Evolutionary conservation across 1,140 invertebrate species (phyloP).

Genomic region (Chrysoperla carnea): DNA sequence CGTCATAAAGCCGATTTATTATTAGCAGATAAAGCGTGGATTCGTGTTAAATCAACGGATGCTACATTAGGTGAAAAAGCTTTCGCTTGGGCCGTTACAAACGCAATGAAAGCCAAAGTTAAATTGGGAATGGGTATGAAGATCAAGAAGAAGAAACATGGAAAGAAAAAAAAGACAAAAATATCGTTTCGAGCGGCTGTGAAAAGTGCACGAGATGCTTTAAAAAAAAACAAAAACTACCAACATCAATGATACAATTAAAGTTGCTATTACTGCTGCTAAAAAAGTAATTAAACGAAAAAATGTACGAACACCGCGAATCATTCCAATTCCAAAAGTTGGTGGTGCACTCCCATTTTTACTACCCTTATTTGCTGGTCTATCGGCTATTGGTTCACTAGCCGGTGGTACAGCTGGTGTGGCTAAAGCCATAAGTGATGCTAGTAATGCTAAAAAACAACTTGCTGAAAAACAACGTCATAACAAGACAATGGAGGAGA

Average conservation of each 20-base stretch:
- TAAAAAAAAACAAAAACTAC: conserved; percentile 2
- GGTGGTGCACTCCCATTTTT: conserved; percentile 17
- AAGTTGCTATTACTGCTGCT: conserved; percentile 5
- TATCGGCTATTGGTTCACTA: conserved; percentile 18
- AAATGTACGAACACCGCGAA: conserved; percentile 10
- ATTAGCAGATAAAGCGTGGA: too few species aligned
- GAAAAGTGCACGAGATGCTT: not conserved
- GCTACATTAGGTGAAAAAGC: conserved; percentile 18
- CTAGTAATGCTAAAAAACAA: conserved; percentile 13
- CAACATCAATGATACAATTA: conserved; percentile 3
- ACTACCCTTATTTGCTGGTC: conserved; percentile 19
- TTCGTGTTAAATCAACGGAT: too few species aligned
- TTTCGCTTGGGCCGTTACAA: conserved; percentile 13
- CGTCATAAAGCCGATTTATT: conserved; percentile 24
- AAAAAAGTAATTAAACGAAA: conserved; percentile 5
- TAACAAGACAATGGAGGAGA: conserved; percentile 17
- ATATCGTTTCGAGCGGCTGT: not conserved
- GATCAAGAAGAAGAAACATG: too few species aligned
- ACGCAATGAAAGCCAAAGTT: conserved; percentile 16
- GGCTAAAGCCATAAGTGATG: conserved; percentile 17
- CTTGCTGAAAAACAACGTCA: conserved; percentile 15
- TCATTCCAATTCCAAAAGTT: conserved; percentile 18
- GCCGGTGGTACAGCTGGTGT: conserved; percentile 14
- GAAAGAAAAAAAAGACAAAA: too few species aligned
- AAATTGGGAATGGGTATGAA: conserved; percentile 13